A percentile compares a stretch with the other conserved stretches of the same genome.
phyloP scores from a whole-genome alignment of 1,140 invertebrate species.

The Leptestheria dahalacensis region DNA sequence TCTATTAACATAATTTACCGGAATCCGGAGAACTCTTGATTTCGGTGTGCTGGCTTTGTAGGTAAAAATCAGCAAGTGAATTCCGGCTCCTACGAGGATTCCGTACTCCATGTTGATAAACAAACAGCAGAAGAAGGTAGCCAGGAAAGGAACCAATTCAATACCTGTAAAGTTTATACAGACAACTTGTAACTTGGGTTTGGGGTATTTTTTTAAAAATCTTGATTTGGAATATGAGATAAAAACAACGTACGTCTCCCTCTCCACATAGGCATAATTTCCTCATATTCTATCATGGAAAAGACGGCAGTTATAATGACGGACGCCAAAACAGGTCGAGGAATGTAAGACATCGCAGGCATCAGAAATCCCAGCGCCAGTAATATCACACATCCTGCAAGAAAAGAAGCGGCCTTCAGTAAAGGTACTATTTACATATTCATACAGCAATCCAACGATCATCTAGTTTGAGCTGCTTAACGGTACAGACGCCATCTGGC shows the following conservation, averaged over 20 bases:
- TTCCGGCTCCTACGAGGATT: constrained; percentile 15
- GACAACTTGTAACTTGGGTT: neutral
- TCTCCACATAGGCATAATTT: constrained; percentile 16
- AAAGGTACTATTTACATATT: too few relatives aligned
- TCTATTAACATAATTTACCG: neutral
- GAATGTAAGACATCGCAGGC: constrained; percentile 31
- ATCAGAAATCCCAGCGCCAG: constrained; percentile 28
- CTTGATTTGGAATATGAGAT: neutral
- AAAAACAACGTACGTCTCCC: constrained; percentile 10
- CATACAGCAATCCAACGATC: too few relatives aligned
- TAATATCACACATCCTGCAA: constrained; percentile 27
- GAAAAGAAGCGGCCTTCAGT: too few relatives aligned
- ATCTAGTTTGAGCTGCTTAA: too few relatives aligned
- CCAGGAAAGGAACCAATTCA: constrained; percentile 14
- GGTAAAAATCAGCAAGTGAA: constrained; percentile 13
- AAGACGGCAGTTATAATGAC: constrained; percentile 33
- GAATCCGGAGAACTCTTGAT: neutral
- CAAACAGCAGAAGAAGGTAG: constrained; percentile 14
- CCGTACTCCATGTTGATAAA: constrained; percentile 15
- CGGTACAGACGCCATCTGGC: neutral
- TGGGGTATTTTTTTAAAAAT: too few relatives aligned
- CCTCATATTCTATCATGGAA: constrained; percentile 28
- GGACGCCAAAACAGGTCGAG: constrained; percentile 29
- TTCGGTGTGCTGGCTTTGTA: constrained; percentile 11
- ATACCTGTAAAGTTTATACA: constrained; percentile 5